A percentile compares a stretch with the other conserved stretches of the same genome.
These are phyloP conservation scores for Colaptes auratus DNA, from an alignment of 2,113 vertebrate species.

Conservation along the genomic window DNA sequence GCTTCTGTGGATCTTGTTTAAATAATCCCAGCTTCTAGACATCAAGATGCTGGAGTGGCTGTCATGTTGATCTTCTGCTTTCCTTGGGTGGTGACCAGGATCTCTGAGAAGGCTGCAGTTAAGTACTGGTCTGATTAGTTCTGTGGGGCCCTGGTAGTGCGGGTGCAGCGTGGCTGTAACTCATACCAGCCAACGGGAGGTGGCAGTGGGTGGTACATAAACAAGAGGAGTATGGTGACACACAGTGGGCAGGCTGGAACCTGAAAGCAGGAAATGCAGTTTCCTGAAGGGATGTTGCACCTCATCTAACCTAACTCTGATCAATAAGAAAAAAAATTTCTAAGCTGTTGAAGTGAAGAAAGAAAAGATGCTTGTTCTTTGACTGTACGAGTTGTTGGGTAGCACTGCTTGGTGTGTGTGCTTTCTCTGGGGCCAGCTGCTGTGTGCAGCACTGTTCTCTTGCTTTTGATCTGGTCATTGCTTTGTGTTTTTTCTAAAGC, in stretches of 20 bases:
- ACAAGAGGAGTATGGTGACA: not conserved
- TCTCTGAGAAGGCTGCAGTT: not conserved
- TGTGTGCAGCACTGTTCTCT: not conserved
- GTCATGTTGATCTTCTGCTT: not conserved
- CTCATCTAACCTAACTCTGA: not conserved
- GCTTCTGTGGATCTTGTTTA: not conserved
- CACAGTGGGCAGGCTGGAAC: not conserved
- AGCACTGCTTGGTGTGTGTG: not conserved
- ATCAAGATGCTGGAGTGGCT: not conserved
- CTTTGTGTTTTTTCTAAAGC: not conserved
- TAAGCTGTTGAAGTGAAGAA: not conserved
- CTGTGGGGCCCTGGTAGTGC: not conserved
- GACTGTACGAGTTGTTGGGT: not conserved
- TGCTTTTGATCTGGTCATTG: not conserved
- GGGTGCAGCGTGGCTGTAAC: not conserved
- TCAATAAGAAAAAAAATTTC: not conserved
- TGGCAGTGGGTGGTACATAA: not conserved
- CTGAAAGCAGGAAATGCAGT: not conserved
- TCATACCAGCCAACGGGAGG: not conserved
- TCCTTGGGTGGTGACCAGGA: fast-evolving
- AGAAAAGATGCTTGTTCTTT: not conserved
- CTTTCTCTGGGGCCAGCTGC: not conserved
- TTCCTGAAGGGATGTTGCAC: not conserved
- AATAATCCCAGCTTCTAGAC: not conserved
- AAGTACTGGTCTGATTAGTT: not conserved